Percentiles rank a stretch among this genome's conserved stretches.
Conservation (phyloP, 2,888 invertebrate species). For the Opisthograptis luteolata region DNA sequence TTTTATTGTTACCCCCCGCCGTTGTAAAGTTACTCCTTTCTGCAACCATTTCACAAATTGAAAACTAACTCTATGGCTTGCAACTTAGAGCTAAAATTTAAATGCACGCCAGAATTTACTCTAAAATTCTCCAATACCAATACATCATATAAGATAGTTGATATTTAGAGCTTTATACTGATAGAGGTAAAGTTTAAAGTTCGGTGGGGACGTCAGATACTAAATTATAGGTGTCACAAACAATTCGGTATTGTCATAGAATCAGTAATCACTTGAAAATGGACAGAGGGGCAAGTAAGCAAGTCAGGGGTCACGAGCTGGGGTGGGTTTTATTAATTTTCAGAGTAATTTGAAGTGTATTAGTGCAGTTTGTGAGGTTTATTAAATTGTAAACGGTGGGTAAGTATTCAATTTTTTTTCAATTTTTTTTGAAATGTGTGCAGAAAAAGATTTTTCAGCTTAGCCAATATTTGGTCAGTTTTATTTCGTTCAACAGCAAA, state of each 20-base stretch:
- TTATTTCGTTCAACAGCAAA: too few relatives aligned
- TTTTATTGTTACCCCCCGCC: slow-evolving; percentile 81
- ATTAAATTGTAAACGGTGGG: slow-evolving; percentile 27
- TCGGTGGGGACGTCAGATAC: slow-evolving; percentile 43
- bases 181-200: slow-evolving; percentile 12
- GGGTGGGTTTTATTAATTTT: slow-evolving; percentile 69
- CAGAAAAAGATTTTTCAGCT: too few relatives aligned
- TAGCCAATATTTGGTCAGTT: too few relatives aligned
- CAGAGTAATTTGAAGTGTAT: slow-evolving; percentile 40
- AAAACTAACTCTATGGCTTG: slow-evolving; percentile 39
- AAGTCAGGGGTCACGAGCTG: slow-evolving; percentile 48
- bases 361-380: slow-evolving; percentile 34
- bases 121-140: neutral
- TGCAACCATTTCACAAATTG: slow-evolving; percentile 22
- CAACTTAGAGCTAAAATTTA: slow-evolving; percentile 40
- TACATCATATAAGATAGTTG: slow-evolving; percentile 7
- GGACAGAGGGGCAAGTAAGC: slow-evolving; percentile 40
- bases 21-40: slow-evolving; percentile 62
- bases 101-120: neutral
- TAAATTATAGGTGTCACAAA: slow-evolving; percentile 68
- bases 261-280: slow-evolving; percentile 63
- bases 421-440: too few relatives aligned
- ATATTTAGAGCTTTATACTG: slow-evolving; percentile 31
- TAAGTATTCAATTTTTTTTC: too few relatives aligned
- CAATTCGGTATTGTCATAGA: slow-evolving; percentile 62